These are phyloP conservation scores for Scomber scombrus DNA, from an alignment of 2,113 vertebrate genomes.

Conservation along the genomic window DNA sequence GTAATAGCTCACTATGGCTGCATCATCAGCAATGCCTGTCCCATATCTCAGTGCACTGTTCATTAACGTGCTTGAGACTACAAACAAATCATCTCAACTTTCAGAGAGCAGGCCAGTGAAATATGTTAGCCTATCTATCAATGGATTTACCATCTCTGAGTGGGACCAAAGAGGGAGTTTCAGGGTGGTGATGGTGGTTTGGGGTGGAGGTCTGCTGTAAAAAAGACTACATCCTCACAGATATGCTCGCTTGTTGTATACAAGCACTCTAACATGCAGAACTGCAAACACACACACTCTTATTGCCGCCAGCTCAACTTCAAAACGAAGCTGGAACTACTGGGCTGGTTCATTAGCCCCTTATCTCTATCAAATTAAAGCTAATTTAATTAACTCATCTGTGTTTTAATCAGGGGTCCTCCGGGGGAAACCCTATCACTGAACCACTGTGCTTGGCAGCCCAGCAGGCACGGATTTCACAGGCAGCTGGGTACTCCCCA, in stretches of 20 bases:
- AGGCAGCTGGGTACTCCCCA: slow-evolving; percentile 81
- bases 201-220: slow-evolving; percentile 38
- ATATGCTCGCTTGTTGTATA: slow-evolving; percentile 30
- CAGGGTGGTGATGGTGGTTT: no score
- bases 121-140: slow-evolving; percentile 56
- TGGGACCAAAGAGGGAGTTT: background rate
- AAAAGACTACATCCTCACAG: slow-evolving; percentile 38
- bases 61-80: slow-evolving; percentile 68
- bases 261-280: slow-evolving; percentile 15
- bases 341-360: slow-evolving; percentile 73
- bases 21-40: slow-evolving; percentile 77
- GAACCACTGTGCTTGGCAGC: slow-evolving; percentile 77
- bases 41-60: slow-evolving; percentile 75
- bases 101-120: slow-evolving; percentile 40
- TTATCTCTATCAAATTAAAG: slow-evolving; percentile 76
- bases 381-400: slow-evolving; percentile 83
- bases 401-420: slow-evolving; percentile 80
- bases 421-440: slow-evolving; percentile 75
- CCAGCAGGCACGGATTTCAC: slow-evolving; percentile 81
- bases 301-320: slow-evolving; percentile 61
- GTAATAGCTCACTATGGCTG: slow-evolving; percentile 76
- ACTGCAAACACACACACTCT: slow-evolving; percentile 30
- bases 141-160: slow-evolving; percentile 50
- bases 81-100: slow-evolving; percentile 75
- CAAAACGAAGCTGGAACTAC: slow-evolving; percentile 69